A percentile compares a stretch with the other conserved stretches of the same genome.
Conservation (phyloP, 2,797 vertebrate genomes). For the Euthynnus affinis region DNA sequence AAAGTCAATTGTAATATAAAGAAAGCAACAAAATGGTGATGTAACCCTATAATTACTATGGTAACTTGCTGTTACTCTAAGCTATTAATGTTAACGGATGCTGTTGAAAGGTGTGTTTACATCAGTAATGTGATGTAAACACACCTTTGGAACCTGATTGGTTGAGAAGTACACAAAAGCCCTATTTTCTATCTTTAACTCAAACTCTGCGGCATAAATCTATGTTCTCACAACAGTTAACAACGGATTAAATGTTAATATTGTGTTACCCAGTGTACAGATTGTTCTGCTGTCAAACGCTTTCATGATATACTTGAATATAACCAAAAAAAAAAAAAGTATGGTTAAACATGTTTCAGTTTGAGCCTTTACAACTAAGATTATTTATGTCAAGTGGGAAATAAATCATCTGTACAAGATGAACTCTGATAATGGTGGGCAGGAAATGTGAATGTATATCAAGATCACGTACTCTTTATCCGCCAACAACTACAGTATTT, state of each 20-base stretch:
- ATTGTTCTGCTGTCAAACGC: background rate
- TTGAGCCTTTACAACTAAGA: background rate
- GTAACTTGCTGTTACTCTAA: too few relatives aligned
- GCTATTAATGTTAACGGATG: background rate
- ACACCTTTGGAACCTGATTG: background rate
- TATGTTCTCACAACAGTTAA: too few relatives aligned
- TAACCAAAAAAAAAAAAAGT: background rate
- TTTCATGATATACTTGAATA: background rate
- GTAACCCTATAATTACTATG: background rate
- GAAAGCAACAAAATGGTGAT: background rate
- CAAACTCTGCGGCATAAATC: too few relatives aligned
- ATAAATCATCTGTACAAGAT: constrained; percentile 3
- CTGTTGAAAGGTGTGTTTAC: background rate
- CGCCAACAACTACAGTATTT: too few relatives aligned
- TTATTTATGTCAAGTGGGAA: constrained; percentile 8
- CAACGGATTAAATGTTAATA: too few relatives aligned
- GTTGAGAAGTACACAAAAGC: background rate
- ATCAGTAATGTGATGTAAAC: background rate
- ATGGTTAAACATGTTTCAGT: background rate
- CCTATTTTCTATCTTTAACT: background rate
- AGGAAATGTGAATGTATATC: background rate
- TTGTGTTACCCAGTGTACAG: background rate
- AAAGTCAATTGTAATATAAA: background rate
- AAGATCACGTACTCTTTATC: background rate
- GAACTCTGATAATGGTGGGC: background rate